phyloP scores from a whole-genome alignment of 2,888 invertebrate species.

The Zygothrica quintamaculata region DNA sequence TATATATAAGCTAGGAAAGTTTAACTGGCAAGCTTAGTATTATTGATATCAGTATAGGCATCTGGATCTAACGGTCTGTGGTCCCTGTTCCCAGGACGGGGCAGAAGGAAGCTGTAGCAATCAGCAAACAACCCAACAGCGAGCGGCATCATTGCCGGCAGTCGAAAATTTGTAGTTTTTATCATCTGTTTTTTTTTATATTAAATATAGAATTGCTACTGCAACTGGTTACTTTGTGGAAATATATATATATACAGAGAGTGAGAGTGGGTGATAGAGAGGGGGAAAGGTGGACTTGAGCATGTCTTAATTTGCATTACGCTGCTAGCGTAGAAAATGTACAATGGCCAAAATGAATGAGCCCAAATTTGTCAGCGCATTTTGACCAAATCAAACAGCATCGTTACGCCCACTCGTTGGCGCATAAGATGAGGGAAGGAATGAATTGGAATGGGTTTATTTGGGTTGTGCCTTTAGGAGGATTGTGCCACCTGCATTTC shows the following conservation, averaged over 20 bases:
- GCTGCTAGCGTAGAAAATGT: slow-evolving; percentile 54
- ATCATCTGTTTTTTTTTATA: slow-evolving; percentile 3
- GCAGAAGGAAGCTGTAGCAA: slow-evolving; percentile 17
- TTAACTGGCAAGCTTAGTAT: no score
- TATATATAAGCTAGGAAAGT: neutral
- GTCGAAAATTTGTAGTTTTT: slow-evolving; percentile 9
- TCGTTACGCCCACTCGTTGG: slow-evolving; percentile 70
- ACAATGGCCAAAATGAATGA: slow-evolving; percentile 66
- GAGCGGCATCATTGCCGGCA: slow-evolving; percentile 25
- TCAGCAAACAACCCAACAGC: slow-evolving; percentile 32
- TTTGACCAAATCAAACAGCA: slow-evolving; percentile 61
- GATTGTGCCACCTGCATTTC: slow-evolving; percentile 61
- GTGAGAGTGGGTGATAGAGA: neutral
- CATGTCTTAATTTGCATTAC: slow-evolving; percentile 75
- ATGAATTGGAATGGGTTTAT: slow-evolving; percentile 13
- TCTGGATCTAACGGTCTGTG: no score
- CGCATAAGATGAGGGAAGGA: slow-evolving; percentile 2
- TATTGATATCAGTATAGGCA: no score
- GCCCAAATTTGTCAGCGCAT: slow-evolving; percentile 78
- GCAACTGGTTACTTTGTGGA: slow-evolving; percentile 23
- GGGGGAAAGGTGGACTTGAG: neutral
- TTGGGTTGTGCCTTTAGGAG: slow-evolving; percentile 29
- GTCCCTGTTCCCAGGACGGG: no score
- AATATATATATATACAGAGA: no score
- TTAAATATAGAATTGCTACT: slow-evolving; percentile 38